Percentiles rank a stretch among this genome's conserved stretches.
Conservation (phyloP, 2,113 vertebrate species). For the Odobenus rosmarus region DNA sequence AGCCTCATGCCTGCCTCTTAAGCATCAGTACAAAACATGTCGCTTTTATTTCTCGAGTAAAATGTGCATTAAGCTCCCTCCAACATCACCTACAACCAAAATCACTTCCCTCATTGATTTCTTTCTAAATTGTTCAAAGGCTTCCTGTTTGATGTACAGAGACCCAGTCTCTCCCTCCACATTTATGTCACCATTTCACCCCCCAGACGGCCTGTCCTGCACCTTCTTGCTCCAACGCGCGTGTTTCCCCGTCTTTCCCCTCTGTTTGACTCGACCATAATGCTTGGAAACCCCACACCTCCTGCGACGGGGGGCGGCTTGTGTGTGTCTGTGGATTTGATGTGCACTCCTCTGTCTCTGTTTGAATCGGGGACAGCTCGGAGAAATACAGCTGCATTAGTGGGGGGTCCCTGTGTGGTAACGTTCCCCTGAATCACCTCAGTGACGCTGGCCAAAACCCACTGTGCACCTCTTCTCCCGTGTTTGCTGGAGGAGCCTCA, state of each 20-base stretch:
- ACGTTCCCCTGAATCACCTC: not conserved
- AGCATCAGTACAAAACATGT: accelerated
- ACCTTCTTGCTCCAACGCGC: accelerated
- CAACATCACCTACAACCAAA: accelerated
- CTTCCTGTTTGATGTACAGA: accelerated
- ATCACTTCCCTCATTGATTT: accelerated
- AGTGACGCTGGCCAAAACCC: not conserved
- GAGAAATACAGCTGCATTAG: accelerated
- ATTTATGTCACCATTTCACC: accelerated
- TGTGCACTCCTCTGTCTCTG: not conserved
- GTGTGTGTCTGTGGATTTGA: accelerated
- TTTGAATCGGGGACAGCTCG: accelerated
- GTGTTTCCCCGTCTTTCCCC: not conserved
- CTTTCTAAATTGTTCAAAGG: not conserved
- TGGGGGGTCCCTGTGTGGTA: not conserved
- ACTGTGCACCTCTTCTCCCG: accelerated
- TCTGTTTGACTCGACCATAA: accelerated
- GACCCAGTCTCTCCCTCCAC: not conserved
- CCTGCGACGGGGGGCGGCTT: accelerated
- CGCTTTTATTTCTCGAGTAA: accelerated
- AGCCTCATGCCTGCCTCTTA: accelerated
- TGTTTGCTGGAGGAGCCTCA: not conserved
- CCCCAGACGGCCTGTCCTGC: accelerated
- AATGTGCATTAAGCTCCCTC: accelerated
- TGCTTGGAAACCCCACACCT: not conserved